phyloP scores from a whole-genome alignment of 2,888 invertebrate genomes.

The Aleiodes alternator region DNA sequence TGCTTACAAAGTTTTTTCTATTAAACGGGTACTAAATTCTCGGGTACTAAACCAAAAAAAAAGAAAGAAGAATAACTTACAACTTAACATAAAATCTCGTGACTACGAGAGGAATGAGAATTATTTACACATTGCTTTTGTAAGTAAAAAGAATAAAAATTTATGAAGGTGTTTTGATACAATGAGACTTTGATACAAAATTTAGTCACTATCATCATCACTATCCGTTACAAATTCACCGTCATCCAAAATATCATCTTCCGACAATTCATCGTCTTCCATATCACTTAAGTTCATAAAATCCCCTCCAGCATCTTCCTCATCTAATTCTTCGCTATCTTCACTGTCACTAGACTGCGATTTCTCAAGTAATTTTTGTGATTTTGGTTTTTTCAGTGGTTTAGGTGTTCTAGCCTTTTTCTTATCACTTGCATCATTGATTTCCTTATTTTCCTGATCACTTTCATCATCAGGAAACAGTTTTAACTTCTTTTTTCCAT shows the following conservation, averaged over 20 bases:
- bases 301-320: conserved; percentile 50
- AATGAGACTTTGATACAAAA: conserved; percentile 15
- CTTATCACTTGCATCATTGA: conserved; percentile 28
- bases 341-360: conserved; percentile 55
- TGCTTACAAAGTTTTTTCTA: background rate
- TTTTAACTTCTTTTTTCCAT: conserved; percentile 52
- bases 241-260: conserved; percentile 57
- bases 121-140: conserved; percentile 24
- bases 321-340: conserved; percentile 54
- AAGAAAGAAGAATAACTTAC: background rate
- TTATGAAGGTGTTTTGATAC: background rate
- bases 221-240: conserved; percentile 57
- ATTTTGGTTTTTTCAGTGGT: conserved; percentile 3
- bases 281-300: conserved; percentile 56
- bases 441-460: conserved; percentile 37
- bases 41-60: background rate
- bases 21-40: conserved; percentile 15
- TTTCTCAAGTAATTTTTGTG: conserved; percentile 44
- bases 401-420: conserved; percentile 8
- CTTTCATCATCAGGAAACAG: conserved; percentile 56
- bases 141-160: conserved; percentile 7
- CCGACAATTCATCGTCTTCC: conserved; percentile 57
- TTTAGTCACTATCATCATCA: conserved; percentile 54
- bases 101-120: background rate
- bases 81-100: conserved; percentile 3